These are phyloP conservation scores for Polia nebulosa DNA, from an alignment of 2,888 invertebrate genomes.

Conservation along the genomic window DNA sequence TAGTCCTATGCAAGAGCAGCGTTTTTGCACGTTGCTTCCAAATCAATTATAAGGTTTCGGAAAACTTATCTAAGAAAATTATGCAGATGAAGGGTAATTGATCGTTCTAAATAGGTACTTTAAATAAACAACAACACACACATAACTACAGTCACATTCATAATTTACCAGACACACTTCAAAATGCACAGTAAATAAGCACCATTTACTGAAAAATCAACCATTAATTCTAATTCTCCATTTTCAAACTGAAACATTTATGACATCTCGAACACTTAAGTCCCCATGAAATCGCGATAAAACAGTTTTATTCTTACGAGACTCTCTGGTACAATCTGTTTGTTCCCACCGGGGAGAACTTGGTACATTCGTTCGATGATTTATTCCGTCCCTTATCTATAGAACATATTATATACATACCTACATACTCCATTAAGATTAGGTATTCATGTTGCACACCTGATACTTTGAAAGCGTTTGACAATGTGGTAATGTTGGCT, in stretches of 20 bases:
- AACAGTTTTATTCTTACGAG: slow-evolving; percentile 65
- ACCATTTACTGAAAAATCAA: neutral
- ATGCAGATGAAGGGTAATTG: neutral
- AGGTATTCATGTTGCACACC: slow-evolving; percentile 89
- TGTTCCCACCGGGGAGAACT: slow-evolving; percentile 87
- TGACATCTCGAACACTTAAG: slow-evolving; percentile 69
- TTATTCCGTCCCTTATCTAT: slow-evolving; percentile 85
- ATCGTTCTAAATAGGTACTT: neutral
- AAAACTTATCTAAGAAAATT: neutral
- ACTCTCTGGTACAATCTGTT: slow-evolving; percentile 80
- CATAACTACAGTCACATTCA: neutral
- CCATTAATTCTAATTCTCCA: slow-evolving; percentile 39
- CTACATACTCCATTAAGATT: slow-evolving; percentile 88
- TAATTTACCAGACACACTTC: neutral
- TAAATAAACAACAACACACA: neutral
- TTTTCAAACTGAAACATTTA: slow-evolving; percentile 67
- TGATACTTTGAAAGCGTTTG: slow-evolving; percentile 85
- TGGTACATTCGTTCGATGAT: slow-evolving; percentile 85
- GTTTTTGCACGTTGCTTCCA: neutral
- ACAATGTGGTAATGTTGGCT: slow-evolving; percentile 67
- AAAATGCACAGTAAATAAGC: neutral
- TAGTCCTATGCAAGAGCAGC: too few relatives aligned
- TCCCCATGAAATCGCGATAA: slow-evolving; percentile 66
- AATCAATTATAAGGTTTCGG: too few relatives aligned
- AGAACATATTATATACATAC: too few relatives aligned